Evolutionary conservation across 2,113 vertebrate species (phyloP), one percentile per base, ranked within the genome.

Genomic region (Motacilla tschutschensis): DNA sequence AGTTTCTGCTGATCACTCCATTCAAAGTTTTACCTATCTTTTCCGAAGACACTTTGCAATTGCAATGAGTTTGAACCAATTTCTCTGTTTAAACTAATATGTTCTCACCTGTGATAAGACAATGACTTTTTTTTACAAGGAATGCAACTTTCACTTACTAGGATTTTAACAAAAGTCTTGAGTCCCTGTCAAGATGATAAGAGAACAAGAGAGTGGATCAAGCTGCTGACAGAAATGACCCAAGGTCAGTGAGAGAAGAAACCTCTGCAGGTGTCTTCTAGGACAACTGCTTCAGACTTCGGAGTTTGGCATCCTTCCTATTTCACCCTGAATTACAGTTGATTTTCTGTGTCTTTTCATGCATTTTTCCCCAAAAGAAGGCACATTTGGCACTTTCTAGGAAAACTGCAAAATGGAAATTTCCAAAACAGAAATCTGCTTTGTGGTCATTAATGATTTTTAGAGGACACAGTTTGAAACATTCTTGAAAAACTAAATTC

Each of bases 1-100:
- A 72, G 44, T 33, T 79, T n/a, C 40, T 63, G 57, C 22, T 89
- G 63, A 82, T 58, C 64, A 57, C 22, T 54, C 36, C 17, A 55
- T 73, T 93, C 33, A 79, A 43, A 55, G 19, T 89, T 81, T 73
- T 54, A 25, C 36, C 47, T 62, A 17, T 67, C 36, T 75, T 54
- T 92, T 86, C 35, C 20, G 69, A 62, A 76, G 10, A 35, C 18
- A 84, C 20, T 72, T 79, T 59, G 33, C 36, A 69, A 79, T 65
- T 89, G 51, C 51, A 57, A 22, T 59, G 47, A 86, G 31, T 29
- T 63, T 25, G 55, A n/a, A 91, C 25, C 71, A 91, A 54, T 87
- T 88, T 79, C 40, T 76, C 67, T 82, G 38, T 90, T 89, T 85
- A 62, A 87, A 70, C 46, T 69, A 84, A 79, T 79, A 75, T 41